Base-by-base conservation (phyloP, 2,888 invertebrate species). In the Amphimallon solstitiale region DNA sequence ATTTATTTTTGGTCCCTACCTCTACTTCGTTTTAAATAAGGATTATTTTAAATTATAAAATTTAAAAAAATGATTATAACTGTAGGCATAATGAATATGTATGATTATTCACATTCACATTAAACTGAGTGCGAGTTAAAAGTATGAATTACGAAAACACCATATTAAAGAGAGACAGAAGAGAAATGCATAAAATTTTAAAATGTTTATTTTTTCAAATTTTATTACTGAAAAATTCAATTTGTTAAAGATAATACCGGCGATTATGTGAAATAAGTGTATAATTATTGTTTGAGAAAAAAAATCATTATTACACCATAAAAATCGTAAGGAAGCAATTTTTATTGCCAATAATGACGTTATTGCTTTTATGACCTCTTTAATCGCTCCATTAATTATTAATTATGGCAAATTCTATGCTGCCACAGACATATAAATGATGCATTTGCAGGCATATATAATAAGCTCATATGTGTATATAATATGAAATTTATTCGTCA, bases 271-370 rank as follows among this genome's bases (percentile, higher is more conserved):
- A 59, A 23, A 59, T 59, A 43, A 59, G 43, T 29, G 45, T 51
- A 43, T 62, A 62, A 62, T 62, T n/a, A n/a, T n/a, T 62, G 62
- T 62, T 49, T 49, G 49, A 43, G 43, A 59, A 59, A 37, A n/a
- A n/a, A 17, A 49, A 38, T 29, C 29, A 51, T 62, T 62, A 62
- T 62, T 37, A 29, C 62, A 40, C 48, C 34, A 62, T 62, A 49
- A 62, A 62, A 62, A 62, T 62, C 62, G 29, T 62, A 62, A 49
- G 49, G 51, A 62, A 62, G 43, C 43, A 38, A 51, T 62, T 62
- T 51, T 62, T 49, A 51, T 49, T 49, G 40, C 49, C 51, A 62
- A 62, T 51, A 62, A 62, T 48, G 46, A 61, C 48, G 48, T 46
- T 48, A 61, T 62, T 62, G 40, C 62, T 62, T 62, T 62, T 62